Evolutionary conservation across 2,113 vertebrate genomes (phyloP).

Genomic region (Helogale parvula): DNA sequence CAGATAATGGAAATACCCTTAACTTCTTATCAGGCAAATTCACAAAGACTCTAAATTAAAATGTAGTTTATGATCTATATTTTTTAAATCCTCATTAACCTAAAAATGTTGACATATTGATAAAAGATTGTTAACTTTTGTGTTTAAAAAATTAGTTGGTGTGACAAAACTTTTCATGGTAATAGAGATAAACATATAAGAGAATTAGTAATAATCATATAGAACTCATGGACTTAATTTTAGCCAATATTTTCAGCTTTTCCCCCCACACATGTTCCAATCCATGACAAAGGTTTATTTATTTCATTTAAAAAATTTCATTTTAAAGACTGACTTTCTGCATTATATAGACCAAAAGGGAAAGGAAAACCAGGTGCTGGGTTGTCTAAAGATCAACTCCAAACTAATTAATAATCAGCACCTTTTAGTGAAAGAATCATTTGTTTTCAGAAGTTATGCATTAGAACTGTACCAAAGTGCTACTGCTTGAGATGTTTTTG

Average conservation of each 20-base stretch:
- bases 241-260: background rate
- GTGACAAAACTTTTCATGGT: background rate
- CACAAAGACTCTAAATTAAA: background rate
- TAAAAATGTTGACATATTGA: background rate
- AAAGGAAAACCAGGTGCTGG: background rate
- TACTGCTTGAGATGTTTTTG: background rate
- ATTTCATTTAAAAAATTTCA: background rate
- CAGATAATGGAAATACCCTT: background rate
- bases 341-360: background rate
- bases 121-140: background rate
- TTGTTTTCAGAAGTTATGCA: background rate
- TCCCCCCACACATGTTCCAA: background rate
- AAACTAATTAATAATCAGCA: background rate
- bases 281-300: background rate
- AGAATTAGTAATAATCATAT: background rate
- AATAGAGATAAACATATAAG: background rate
- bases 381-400: background rate
- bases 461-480: background rate
- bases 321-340: background rate
- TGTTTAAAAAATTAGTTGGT: background rate
- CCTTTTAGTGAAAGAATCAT: background rate
- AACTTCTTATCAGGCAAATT: background rate
- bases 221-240: background rate
- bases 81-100: constrained; percentile 21
- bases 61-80: background rate